A percentile compares a stretch with the other conserved stretches of the same genome.
These are phyloP conservation scores for Pararge aegeria DNA, from an alignment of 1,140 invertebrate species.

Conservation along the genomic window DNA sequence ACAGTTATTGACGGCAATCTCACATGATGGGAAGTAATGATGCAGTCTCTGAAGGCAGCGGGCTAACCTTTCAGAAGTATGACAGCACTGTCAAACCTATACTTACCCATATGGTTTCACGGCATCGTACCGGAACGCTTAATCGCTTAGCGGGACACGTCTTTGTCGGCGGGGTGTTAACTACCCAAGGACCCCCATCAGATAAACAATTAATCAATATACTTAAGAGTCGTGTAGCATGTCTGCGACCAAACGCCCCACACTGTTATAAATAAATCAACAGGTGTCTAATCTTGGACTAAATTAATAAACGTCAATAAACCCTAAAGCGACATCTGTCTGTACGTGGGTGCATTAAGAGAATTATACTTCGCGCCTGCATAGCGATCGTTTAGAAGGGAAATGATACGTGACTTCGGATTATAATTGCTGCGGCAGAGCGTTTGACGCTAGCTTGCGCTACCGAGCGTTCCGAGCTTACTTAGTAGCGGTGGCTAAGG, in stretches of 20 bases:
- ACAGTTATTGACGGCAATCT: no score
- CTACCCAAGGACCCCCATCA: no score
- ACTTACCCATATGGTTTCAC: no score
- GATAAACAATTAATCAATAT: no score
- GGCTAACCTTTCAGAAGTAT: no score
- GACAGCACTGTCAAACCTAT: no score
- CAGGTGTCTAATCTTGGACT: constrained; percentile 38
- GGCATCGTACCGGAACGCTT: no score
- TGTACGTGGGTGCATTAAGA: constrained; percentile 25
- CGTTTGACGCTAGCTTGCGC: not conserved
- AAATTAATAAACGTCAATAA: constrained; percentile 44
- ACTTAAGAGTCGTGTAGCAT: not conserved
- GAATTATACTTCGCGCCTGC: constrained; percentile 27
- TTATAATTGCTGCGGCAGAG: constrained; percentile 11
- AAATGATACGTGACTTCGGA: constrained; percentile 20
- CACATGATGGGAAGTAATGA: no score
- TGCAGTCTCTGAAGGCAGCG: no score
- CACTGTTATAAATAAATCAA: constrained; percentile 46
- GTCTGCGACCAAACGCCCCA: constrained; percentile 31
- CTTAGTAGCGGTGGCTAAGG: no score
- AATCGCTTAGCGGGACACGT: no score
- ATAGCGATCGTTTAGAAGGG: constrained; percentile 21
- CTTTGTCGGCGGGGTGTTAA: no score
- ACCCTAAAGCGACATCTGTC: constrained; percentile 35
- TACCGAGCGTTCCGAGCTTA: not conserved